These are phyloP conservation scores for Nettapus auritus DNA, from an alignment of 2,113 vertebrate species.

Conservation along the genomic window DNA sequence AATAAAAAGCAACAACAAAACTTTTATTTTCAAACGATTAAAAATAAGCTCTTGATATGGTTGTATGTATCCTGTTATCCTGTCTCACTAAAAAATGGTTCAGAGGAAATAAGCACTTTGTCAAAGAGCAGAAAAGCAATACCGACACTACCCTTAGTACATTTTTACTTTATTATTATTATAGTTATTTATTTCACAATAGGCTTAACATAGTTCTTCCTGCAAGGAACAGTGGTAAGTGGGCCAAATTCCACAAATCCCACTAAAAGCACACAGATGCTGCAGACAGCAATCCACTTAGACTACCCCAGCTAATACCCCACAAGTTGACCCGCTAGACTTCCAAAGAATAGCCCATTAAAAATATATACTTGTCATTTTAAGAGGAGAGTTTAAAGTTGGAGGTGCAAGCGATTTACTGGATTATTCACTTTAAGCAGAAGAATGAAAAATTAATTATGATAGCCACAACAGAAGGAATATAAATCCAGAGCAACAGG, in stretches of 20 bases:
- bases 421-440: not conserved
- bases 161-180: not conserved
- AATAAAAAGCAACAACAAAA: not conserved
- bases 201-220: not conserved
- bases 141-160: not conserved
- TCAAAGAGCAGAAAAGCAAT: not conserved
- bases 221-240: not conserved
- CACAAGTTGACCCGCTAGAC: not conserved
- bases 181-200: not conserved
- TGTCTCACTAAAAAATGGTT: not conserved
- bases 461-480: slow-evolving; percentile 3
- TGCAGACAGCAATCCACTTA: not conserved
- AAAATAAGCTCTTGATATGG: not conserved
- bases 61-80: not conserved
- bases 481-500: slow-evolving; percentile 24
- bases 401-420: not conserved
- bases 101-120: not conserved
- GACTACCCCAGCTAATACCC: not conserved
- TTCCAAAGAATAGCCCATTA: not conserved
- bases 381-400: not conserved
- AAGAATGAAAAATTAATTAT: slow-evolving; percentile 37
- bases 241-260: not conserved
- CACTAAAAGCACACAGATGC: not conserved
- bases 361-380: slow-evolving; percentile 11
- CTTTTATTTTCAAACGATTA: not conserved